A percentile compares a stretch with the other conserved stretches of the same genome.
Conservation (phyloP, 2,888 invertebrate species). For the Lamproptera curius region DNA sequence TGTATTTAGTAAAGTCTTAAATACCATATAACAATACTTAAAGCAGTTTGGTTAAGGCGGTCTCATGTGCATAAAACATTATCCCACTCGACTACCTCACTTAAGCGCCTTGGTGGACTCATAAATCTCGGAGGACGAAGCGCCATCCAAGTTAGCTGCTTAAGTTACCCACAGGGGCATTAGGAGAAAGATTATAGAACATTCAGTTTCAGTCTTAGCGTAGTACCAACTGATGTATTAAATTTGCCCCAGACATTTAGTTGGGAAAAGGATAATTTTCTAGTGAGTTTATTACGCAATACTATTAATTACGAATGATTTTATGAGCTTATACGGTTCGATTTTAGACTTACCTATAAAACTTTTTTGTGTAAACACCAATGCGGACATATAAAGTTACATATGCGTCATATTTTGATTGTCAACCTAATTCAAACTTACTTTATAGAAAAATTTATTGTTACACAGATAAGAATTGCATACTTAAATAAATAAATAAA, state of each 20-base stretch:
- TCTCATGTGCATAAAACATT: conserved; percentile 22
- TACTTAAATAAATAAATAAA: too few species aligned
- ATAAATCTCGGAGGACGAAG: conserved; percentile 24
- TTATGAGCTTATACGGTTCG: background rate
- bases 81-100: conserved; percentile 14
- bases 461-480: too few species aligned
- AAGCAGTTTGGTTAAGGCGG: too few species aligned
- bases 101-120: conserved; percentile 22
- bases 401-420: too few species aligned
- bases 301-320: background rate
- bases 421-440: too few species aligned
- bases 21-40: too few species aligned
- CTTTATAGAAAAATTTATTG: too few species aligned
- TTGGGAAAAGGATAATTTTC: background rate
- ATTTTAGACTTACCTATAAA: background rate
- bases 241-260: background rate
- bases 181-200: conserved; percentile 15
- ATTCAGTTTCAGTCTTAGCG: conserved; percentile 12
- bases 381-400: too few species aligned
- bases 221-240: background rate
- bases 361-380: background rate
- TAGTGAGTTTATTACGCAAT: background rate
- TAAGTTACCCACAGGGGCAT: conserved; percentile 18
- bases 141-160: conserved; percentile 25
- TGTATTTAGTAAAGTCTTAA: too few species aligned